Base-by-base conservation (phyloP, 2,888 invertebrate species). In the Carpatolechia fugitivella region DNA sequence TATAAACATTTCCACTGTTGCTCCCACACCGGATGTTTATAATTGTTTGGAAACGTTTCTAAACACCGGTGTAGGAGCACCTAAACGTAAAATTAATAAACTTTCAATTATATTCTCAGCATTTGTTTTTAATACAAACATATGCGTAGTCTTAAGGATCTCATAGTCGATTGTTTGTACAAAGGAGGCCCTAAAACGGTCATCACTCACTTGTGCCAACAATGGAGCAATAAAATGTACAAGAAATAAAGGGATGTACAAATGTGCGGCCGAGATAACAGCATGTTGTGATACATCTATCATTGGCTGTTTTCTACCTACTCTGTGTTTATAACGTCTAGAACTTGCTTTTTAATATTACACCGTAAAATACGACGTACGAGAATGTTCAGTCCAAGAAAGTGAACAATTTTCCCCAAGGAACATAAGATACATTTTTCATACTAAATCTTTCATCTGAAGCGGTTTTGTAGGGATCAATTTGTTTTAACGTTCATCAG, bases 171-270 rank as follows among this genome's bases (percentile, higher is more conserved):
- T 41, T 16, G 18, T 41, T 41, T 66, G 64, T 65, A 75, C 74
- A 76, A 68, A 69, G 59, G 64, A 56, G 56, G 58, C 56, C 55
- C 63, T 60, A 65, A 65, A 67, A 66, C 65, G 60, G 72, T 72
- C 74, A 82, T 82, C 79, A 78, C 69, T 82, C 76, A 74, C 76
- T 72, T 64, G 64, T 58, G 62, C 64, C 69, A 73, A 81, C 81
- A 82, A 82, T 77, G 68, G 73, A 48, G 75, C 74, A 78, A 81
- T 82, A 80, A 82, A 81, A 81, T 78, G 74, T 79, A 77, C 76
- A 75, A 74, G 74, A 70, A 68, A 64, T 65, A 62, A 57, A 52
- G 40, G 54, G 48, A 29, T 36, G 38, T 53, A 63, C 61, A 66
- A 65, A 68, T 66, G 64, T 64, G 57, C 54, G 56, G 63, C 59